Conservation (phyloP, 2,797 vertebrate genomes). For the Tinamus major region DNA sequence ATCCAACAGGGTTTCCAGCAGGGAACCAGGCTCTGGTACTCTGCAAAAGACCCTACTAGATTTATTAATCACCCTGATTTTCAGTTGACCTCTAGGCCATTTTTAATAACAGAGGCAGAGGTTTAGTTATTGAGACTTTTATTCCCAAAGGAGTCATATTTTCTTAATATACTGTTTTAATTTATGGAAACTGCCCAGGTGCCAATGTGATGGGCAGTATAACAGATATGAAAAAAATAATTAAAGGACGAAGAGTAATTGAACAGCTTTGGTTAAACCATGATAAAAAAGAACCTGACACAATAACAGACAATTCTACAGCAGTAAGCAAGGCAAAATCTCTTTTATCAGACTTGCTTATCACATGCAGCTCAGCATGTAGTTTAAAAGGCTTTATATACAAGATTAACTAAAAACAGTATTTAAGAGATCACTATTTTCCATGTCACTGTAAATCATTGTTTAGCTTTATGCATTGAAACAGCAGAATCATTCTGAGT, state of each 20-base stretch:
- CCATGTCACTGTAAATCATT: conserved; percentile 62
- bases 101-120: conserved; percentile 34
- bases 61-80: conserved; percentile 39
- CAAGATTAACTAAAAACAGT: conserved; percentile 62
- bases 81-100: conserved; percentile 8
- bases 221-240: conserved; percentile 57
- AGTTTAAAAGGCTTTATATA: conserved; percentile 62
- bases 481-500: conserved; percentile 22
- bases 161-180: conserved; percentile 36
- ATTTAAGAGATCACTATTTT: conserved; percentile 70
- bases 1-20: background rate
- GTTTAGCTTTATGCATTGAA: conserved; percentile 56
- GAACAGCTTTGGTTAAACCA: conserved; percentile 45
- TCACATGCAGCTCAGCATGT: conserved; percentile 46
- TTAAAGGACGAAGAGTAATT: conserved; percentile 37
- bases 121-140: conserved; percentile 9
- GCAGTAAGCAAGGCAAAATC: conserved; percentile 8
- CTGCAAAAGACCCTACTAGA: background rate
- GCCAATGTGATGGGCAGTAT: background rate
- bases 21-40: background rate
- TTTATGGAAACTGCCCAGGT: conserved; percentile 26
- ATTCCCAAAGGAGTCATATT: conserved; percentile 27
- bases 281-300: conserved; percentile 34
- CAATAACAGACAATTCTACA: conserved; percentile 32
- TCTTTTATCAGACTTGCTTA: conserved; percentile 62